Percentiles rank a stretch among this genome's conserved stretches.
phyloP scores from a whole-genome alignment of 2,888 invertebrate species.

The Ichneumoninae sp. region DNA sequence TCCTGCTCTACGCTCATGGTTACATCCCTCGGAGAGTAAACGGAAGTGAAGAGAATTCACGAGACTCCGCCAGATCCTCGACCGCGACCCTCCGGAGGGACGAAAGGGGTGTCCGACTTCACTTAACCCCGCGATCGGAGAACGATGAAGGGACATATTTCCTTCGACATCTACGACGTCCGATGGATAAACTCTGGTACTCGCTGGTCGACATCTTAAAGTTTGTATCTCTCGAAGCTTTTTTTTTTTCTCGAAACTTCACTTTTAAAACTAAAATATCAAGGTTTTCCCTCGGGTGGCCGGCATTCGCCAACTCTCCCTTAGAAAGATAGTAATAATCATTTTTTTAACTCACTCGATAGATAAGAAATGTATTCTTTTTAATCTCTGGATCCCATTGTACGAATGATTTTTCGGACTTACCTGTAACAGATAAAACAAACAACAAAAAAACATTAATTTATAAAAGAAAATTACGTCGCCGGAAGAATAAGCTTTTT shows the following conservation, averaged over 20 bases:
- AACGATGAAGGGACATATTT: not conserved
- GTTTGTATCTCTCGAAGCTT: too few species aligned
- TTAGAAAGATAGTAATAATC: not conserved
- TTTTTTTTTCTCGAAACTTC: too few species aligned
- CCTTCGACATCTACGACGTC: not conserved
- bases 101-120: not conserved
- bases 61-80: not conserved
- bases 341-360: slow-evolving; percentile 47
- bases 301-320: too few species aligned
- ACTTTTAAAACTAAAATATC: too few species aligned
- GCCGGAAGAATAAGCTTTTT: not conserved
- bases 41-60: slow-evolving; percentile 14
- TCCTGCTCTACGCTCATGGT: not conserved
- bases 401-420: slow-evolving; percentile 63
- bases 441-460: slow-evolving; percentile 13
- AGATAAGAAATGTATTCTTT: not conserved
- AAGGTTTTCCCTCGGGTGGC: too few species aligned
- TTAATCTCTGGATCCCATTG: not conserved
- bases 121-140: not conserved
- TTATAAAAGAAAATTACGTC: not conserved
- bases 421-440: slow-evolving; percentile 74
- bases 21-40: not conserved
- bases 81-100: not conserved
- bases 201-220: too few species aligned
- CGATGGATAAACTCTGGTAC: not conserved